A percentile compares a stretch with the other conserved stretches of the same genome.
Evolutionary conservation across 2,797 vertebrate species (phyloP).

Genomic region (Gastrophryne carolinensis): DNA sequence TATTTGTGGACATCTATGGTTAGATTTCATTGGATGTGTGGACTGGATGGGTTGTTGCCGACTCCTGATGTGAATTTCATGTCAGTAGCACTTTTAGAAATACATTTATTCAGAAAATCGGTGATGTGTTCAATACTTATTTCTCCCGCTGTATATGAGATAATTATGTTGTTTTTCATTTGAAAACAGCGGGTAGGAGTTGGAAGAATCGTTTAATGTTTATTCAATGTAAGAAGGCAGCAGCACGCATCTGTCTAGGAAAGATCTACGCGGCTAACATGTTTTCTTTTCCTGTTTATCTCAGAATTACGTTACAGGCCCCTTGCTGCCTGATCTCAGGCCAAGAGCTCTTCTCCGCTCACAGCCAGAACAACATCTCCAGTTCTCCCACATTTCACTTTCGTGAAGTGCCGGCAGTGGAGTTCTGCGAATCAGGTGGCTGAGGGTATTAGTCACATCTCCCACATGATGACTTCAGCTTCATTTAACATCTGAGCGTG

Average conservation of each 20-base stretch:
- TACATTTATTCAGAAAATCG: too few relatives aligned
- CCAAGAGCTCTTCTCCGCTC: not conserved
- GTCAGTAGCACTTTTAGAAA: too few relatives aligned
- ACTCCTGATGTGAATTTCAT: too few relatives aligned
- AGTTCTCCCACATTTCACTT: not conserved
- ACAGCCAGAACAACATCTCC: not conserved
- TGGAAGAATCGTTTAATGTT: too few relatives aligned
- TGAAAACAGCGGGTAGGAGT: too few relatives aligned
- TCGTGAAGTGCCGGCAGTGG: not conserved
- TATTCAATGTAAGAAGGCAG: not conserved
- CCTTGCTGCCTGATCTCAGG: not conserved
- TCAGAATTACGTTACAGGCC: not conserved
- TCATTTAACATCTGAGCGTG: not conserved
- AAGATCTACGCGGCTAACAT: not conserved
- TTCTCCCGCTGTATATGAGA: too few relatives aligned
- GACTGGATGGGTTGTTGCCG: too few relatives aligned
- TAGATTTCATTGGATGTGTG: too few relatives aligned
- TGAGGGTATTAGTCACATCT: constrained; percentile 19
- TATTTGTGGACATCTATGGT: too few relatives aligned
- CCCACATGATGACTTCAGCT: not conserved
- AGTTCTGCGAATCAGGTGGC: not conserved
- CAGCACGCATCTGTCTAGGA: not conserved
- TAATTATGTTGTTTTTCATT: too few relatives aligned
- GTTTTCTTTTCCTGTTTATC: not conserved
- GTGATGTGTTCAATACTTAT: too few relatives aligned